phyloP scores from a whole-genome alignment of 2,113 vertebrate species.

The Cardinalis cardinalis region DNA sequence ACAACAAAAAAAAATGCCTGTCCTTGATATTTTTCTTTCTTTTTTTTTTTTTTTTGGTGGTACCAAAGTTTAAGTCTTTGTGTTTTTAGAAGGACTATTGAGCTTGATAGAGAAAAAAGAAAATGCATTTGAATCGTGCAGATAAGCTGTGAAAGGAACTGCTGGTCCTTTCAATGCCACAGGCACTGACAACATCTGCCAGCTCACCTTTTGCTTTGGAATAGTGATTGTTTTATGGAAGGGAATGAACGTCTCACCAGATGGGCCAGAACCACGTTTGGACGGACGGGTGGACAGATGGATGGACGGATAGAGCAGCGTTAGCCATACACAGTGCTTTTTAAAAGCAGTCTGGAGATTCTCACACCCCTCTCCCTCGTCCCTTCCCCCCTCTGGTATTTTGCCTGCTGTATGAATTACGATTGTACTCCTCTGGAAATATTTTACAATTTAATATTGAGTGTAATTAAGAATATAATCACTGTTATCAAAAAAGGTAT shows the following conservation, averaged over 20 bases:
- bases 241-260: background rate
- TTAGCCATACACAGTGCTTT: slow-evolving; percentile 64
- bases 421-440: slow-evolving; percentile 80
- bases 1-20: slow-evolving; percentile 56
- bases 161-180: background rate
- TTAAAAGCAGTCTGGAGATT: slow-evolving; percentile 64
- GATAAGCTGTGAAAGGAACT: slow-evolving; percentile 20
- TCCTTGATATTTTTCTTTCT: slow-evolving; percentile 61
- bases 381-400: slow-evolving; percentile 65
- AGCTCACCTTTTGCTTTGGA: slow-evolving; percentile 44
- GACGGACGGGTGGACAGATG: background rate
- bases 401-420: slow-evolving; percentile 85
- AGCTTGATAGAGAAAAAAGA: slow-evolving; percentile 35
- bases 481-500: slow-evolving; percentile 93
- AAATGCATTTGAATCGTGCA: slow-evolving; percentile 25
- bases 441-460: slow-evolving; percentile 88
- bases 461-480: slow-evolving; percentile 90
- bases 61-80: slow-evolving; percentile 79
- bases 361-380: background rate
- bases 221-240: slow-evolving; percentile 39
- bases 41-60: slow-evolving; percentile 60
- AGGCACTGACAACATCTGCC: background rate
- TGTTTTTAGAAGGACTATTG: slow-evolving; percentile 70
- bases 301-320: slow-evolving; percentile 19
- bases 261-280: slow-evolving; percentile 13